phyloP scores from a whole-genome alignment of 2,888 invertebrate species.

The Entomobrya proxima region DNA sequence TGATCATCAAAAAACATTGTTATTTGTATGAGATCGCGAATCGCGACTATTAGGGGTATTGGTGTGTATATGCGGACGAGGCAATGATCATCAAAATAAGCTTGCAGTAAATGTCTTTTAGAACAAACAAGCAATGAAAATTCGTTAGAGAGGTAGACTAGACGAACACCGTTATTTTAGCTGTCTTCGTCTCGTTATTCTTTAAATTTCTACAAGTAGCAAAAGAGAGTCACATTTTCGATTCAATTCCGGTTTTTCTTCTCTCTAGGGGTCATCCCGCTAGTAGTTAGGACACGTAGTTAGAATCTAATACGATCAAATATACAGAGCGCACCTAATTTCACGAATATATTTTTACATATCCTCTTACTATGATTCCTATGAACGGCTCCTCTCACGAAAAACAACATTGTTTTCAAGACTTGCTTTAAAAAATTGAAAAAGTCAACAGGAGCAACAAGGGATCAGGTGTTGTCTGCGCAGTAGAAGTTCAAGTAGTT shows the following conservation, averaged over 20 bases:
- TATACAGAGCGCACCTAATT: not conserved
- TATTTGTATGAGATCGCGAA: not conserved
- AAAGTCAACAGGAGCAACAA: slow-evolving; percentile 37
- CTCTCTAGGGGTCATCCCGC: not conserved
- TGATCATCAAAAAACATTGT: not conserved
- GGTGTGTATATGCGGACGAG: not conserved
- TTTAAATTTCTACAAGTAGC: not conserved
- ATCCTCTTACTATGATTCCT: not conserved
- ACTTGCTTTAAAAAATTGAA: not conserved
- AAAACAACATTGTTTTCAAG: not conserved
- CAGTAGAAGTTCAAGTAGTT: not conserved
- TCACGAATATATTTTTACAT: not conserved
- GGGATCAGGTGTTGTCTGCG: not conserved
- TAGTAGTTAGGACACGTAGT: too few relatives aligned
- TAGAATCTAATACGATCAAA: not conserved
- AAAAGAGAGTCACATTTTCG: slow-evolving; percentile 25
- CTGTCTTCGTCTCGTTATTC: slow-evolving; percentile 3
- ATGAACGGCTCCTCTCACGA: not conserved
- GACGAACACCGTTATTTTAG: slow-evolving; percentile 36
- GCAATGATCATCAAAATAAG: not conserved
- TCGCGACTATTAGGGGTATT: not conserved
- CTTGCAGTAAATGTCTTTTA: not conserved
- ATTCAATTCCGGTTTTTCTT: slow-evolving; percentile 55
- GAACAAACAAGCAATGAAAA: too few relatives aligned
- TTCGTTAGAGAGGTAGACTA: not conserved